A percentile compares a stretch with the other conserved stretches of the same genome.
Evolutionary conservation across 2,888 invertebrate genomes (phyloP).

Genomic region (Embidobia sp.): DNA sequence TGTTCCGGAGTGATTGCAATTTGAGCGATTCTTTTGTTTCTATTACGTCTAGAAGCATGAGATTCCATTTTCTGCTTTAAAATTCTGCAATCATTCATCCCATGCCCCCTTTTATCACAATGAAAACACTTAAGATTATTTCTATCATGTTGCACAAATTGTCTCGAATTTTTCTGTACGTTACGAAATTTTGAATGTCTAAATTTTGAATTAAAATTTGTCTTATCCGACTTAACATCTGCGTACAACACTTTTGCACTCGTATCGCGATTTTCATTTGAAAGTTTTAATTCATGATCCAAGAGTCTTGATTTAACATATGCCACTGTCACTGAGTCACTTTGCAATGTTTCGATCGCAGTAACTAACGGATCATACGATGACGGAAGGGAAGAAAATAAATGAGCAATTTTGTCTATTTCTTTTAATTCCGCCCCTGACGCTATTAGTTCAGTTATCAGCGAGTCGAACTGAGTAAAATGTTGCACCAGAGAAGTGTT

Average conservation of each 20-base stretch:
- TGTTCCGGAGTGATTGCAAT: too few species aligned
- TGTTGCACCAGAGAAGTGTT: conserved; percentile 66
- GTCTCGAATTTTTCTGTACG: conserved; percentile 19
- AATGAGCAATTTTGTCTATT: conserved; percentile 75
- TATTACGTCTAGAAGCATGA: too few species aligned
- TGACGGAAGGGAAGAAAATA: conserved; percentile 74
- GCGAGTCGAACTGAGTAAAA: conserved; percentile 74
- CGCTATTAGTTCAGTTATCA: conserved; percentile 72
- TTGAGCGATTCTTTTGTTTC: background rate
- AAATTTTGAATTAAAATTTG: too few species aligned
- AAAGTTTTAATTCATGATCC: conserved; percentile 66
- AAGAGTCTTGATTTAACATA: conserved; percentile 73
- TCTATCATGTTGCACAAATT: too few species aligned
- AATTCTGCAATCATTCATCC: background rate
- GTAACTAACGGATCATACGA: conserved; percentile 76
- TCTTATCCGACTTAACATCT: too few species aligned
- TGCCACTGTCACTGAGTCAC: conserved; percentile 72
- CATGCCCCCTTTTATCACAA: background rate
- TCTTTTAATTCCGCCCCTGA: conserved; percentile 76
- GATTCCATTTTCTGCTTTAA: background rate
- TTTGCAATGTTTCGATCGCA: conserved; percentile 75
- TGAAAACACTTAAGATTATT: conserved; percentile 44
- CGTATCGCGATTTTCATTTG: conserved; percentile 64
- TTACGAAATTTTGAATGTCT: too few species aligned
- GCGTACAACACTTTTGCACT: conserved; percentile 71